Evolutionary conservation across 2,797 vertebrate genomes (phyloP).

Genomic region (Cossypha caffra): DNA sequence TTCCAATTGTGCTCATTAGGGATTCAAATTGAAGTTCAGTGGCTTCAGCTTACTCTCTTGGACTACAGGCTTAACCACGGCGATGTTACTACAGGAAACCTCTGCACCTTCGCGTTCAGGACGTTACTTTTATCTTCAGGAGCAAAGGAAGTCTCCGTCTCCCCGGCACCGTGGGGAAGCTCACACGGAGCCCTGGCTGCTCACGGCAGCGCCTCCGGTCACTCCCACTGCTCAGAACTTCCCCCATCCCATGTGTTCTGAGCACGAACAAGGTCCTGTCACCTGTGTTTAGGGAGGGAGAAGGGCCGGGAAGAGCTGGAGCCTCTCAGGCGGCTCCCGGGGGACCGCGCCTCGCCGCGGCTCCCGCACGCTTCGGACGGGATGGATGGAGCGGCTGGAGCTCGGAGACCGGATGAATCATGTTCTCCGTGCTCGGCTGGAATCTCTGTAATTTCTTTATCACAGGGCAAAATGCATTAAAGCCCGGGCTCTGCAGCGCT

Average conservation of each 20-base stretch:
- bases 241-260: accelerated
- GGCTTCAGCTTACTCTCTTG: neutral
- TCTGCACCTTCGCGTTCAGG: neutral
- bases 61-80: neutral
- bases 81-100: neutral
- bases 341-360: neutral
- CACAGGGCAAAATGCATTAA: neutral
- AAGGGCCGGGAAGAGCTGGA: neutral
- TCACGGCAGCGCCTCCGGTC: accelerated
- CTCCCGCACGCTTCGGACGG: neutral
- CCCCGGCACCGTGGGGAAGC: neutral
- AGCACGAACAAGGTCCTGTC: neutral
- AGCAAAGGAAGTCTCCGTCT: neutral
- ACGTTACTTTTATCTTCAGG: neutral
- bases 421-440: neutral
- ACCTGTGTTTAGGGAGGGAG: neutral
- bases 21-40: neutral
- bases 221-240: no score
- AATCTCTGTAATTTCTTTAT: neutral
- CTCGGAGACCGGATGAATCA: neutral
- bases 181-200: accelerated
- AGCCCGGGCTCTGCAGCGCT: neutral
- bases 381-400: neutral
- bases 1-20: neutral
- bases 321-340: neutral